phyloP scores from a whole-genome alignment of 2,113 vertebrate genomes.

The Callaeas wilsoni region DNA sequence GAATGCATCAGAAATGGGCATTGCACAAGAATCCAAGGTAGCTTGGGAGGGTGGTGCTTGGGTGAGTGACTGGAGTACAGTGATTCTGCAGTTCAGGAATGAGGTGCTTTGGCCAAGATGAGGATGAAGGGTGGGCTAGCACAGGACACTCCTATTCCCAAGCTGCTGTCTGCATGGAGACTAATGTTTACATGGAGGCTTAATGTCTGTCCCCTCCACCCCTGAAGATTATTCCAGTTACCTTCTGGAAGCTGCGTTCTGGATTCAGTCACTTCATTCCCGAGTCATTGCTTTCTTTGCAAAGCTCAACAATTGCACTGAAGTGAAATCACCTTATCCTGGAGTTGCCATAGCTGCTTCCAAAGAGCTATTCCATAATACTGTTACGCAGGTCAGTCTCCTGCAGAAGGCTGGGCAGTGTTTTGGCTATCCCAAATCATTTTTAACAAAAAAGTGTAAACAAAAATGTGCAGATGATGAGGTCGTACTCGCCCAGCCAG shows the following conservation, averaged over 20 bases:
- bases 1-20: background rate
- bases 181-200: conserved; percentile 32
- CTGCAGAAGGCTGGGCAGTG: background rate
- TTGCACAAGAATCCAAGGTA: conserved; percentile 28
- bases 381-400: background rate
- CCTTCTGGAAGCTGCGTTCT: background rate
- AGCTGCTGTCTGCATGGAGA: conserved; percentile 21
- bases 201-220: conserved; percentile 20
- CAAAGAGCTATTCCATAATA: background rate
- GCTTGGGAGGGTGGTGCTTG: conserved; percentile 9
- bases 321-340: conserved; percentile 7
- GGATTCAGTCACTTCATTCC: conserved; percentile 15
- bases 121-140: conserved; percentile 32
- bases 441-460: background rate
- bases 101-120: conserved; percentile 29
- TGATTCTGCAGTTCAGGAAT: conserved; percentile 53
- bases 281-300: background rate
- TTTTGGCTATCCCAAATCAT: background rate
- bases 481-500: background rate
- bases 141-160: conserved; percentile 52
- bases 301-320: background rate
- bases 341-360: background rate
- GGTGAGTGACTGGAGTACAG: background rate
- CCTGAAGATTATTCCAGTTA: conserved; percentile 22
- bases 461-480: background rate